Conservation (phyloP, 2,113 vertebrate species). For the Eclectus roratus region DNA sequence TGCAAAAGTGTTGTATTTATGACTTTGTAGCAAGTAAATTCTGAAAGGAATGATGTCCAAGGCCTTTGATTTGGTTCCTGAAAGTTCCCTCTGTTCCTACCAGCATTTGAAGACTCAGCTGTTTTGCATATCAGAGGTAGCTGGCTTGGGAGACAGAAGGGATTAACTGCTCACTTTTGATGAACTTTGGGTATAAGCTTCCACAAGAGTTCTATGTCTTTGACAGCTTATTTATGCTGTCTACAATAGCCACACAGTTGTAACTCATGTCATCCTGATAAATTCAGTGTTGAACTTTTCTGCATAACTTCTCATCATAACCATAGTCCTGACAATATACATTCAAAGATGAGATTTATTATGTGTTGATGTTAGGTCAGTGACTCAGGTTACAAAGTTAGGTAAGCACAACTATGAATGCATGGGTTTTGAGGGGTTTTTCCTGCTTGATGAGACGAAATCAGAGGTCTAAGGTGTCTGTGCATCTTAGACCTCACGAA, state of each 20-base stretch:
- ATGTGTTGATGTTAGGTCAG: neutral
- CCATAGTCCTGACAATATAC: neutral
- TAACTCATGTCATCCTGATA: neutral
- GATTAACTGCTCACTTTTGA: neutral
- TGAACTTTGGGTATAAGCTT: neutral
- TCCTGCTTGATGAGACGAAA: neutral
- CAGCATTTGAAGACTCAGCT: slow-evolving; percentile 32
- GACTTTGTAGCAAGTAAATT: slow-evolving; percentile 27
- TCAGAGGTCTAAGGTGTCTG: neutral
- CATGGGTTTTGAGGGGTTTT: neutral
- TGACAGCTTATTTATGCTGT: neutral
- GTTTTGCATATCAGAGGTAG: slow-evolving; percentile 34
- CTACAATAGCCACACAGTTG: neutral
- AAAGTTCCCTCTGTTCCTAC: neutral
- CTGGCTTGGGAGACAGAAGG: neutral
- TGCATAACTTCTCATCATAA: neutral
- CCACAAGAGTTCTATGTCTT: neutral
- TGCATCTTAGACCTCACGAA: neutral
- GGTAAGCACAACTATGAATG: neutral
- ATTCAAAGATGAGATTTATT: neutral
- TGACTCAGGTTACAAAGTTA: neutral
- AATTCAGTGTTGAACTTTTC: neutral
- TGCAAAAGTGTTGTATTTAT: slow-evolving; percentile 5
- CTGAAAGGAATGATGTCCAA: slow-evolving; percentile 1
- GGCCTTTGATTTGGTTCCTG: slow-evolving; percentile 47